Evolutionary conservation across 2,113 vertebrate genomes (phyloP).

Genomic region (Lanius ludovicianus): DNA sequence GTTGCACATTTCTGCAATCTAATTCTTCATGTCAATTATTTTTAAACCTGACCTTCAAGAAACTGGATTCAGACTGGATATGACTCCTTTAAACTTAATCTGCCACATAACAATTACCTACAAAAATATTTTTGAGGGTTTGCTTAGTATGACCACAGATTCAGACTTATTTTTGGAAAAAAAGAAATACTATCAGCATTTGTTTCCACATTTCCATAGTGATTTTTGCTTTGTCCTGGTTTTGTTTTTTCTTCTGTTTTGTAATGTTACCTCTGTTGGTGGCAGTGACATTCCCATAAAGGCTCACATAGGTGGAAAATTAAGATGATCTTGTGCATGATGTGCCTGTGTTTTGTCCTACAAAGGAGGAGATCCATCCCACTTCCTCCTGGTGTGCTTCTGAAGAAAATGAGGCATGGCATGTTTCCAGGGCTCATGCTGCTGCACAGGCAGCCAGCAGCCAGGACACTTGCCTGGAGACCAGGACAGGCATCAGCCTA

Average conservation of each 20-base stretch:
- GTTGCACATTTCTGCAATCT: background rate
- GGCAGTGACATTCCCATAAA: background rate
- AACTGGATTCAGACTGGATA: background rate
- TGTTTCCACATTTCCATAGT: background rate
- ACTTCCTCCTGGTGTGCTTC: background rate
- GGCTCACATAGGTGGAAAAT: background rate
- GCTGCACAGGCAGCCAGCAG: background rate
- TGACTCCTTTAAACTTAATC: background rate
- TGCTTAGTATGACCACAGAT: background rate
- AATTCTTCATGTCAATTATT: background rate
- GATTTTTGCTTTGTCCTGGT: background rate
- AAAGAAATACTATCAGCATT: background rate
- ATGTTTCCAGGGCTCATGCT: background rate
- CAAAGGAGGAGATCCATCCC: background rate
- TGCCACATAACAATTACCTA: background rate
- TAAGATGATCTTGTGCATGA: background rate
- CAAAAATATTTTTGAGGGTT: background rate
- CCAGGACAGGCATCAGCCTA: background rate
- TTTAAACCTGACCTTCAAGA: background rate
- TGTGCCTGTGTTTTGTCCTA: background rate
- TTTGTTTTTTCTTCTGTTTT: rapidly evolving
- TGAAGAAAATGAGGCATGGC: background rate
- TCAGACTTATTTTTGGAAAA: background rate
- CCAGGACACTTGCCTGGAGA: background rate
- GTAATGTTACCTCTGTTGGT: background rate